Evolutionary conservation across 1,140 invertebrate species (phyloP).

Genomic region (Galendromus occidentalis): DNA sequence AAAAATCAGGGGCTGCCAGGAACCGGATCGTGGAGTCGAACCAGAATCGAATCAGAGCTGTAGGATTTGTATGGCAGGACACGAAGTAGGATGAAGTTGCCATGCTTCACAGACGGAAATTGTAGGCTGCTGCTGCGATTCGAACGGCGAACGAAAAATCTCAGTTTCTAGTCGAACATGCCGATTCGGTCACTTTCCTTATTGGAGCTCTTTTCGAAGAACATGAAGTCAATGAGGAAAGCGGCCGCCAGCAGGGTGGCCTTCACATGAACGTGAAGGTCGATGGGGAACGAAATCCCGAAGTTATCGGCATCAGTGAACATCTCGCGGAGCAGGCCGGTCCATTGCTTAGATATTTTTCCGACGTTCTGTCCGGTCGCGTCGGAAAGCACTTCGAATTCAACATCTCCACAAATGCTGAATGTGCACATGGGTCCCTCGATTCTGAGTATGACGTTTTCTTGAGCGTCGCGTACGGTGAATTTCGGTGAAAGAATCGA

Average conservation of each 20-base stretch:
- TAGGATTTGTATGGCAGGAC: too few species aligned
- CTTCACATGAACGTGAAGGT: conserved; percentile 59
- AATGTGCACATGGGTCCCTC: conserved; percentile 63
- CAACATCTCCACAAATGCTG: conserved; percentile 56
- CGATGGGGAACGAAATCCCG: conserved; percentile 52
- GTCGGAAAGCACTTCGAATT: conserved; percentile 33
- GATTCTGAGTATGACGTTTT: conserved; percentile 53
- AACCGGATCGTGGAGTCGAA: too few species aligned
- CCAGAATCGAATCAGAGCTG: too few species aligned
- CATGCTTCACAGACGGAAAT: too few species aligned
- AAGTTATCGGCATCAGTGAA: conserved; percentile 58
- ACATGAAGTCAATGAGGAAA: conserved; percentile 44
- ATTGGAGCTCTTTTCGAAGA: conserved; percentile 38
- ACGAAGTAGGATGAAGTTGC: too few species aligned
- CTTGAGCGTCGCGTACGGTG: conserved; percentile 50
- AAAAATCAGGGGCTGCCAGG: too few species aligned
- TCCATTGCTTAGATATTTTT: conserved; percentile 54
- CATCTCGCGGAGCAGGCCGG: conserved; percentile 42
- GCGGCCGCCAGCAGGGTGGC: conserved; percentile 49
- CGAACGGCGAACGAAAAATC: too few species aligned
- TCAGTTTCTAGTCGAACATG: conserved; percentile 23
- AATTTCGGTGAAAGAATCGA: conserved; percentile 54
- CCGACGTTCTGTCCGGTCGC: conserved; percentile 33
- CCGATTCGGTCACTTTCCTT: conserved; percentile 26
- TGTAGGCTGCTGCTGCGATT: too few species aligned